These are phyloP conservation scores for Drosophila virilis DNA, from an alignment of 1,140 invertebrate genomes.

Conservation along the genomic window DNA sequence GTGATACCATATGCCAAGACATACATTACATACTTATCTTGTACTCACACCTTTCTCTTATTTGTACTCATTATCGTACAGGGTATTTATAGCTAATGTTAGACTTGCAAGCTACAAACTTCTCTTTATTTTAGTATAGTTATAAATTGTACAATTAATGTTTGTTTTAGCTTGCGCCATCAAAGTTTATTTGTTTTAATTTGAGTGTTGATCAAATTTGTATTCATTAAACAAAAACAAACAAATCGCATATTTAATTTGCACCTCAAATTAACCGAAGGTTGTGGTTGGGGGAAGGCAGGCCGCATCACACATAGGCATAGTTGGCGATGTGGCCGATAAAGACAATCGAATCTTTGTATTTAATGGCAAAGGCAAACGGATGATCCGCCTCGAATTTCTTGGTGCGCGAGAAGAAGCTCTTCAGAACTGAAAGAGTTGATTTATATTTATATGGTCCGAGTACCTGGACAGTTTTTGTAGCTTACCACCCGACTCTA, in stretches of 20 bases:
- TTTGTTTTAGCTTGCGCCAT: constrained; percentile 25
- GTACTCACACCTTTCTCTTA: too few species aligned
- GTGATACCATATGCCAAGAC: too few species aligned
- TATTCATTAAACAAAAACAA: constrained; percentile 32
- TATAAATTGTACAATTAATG: constrained; percentile 5
- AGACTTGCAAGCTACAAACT: too few species aligned
- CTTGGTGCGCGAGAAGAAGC: constrained; percentile 71
- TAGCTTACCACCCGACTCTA: constrained; percentile 86
- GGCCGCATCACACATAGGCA: constrained; percentile 63
- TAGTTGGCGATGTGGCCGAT: constrained; percentile 79
- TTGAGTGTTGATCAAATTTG: constrained; percentile 42
- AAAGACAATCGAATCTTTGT: constrained; percentile 74
- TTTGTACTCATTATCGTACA: neutral
- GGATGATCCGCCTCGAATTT: constrained; percentile 80
- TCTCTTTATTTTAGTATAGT: neutral
- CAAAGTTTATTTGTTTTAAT: constrained; percentile 31
- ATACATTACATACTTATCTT: too few species aligned
- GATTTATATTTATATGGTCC: neutral
- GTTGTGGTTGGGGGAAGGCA: neutral
- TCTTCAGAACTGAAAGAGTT: constrained; percentile 65
- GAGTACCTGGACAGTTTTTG: neutral
- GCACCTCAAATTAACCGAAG: constrained; percentile 14
- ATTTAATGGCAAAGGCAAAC: constrained; percentile 75
- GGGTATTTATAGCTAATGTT: neutral
- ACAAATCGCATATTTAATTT: constrained; percentile 35